These are phyloP conservation scores for Rhadina sibilatrix DNA, from an alignment of 2,113 vertebrate genomes.

Conservation along the genomic window DNA sequence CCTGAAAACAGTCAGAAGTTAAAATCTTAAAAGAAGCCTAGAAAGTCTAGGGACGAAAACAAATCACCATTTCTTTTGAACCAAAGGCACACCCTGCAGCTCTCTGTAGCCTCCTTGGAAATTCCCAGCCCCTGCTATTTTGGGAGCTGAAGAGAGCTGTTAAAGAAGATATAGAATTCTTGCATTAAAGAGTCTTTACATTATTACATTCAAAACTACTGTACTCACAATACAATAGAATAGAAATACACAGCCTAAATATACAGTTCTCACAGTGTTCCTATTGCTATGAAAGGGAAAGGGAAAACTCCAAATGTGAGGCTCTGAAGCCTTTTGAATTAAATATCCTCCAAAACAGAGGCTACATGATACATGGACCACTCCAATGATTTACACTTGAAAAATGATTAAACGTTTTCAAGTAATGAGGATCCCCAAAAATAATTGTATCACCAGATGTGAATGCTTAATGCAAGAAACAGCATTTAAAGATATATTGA, in stretches of 20 bases:
- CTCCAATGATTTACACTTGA: background rate
- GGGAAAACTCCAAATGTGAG: background rate
- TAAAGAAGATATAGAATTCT: background rate
- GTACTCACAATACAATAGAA: background rate
- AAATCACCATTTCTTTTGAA: background rate
- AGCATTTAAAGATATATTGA: background rate
- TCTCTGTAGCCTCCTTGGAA: background rate
- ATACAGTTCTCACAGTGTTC: rapidly evolving
- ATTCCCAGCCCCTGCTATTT: background rate
- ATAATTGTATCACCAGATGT: background rate
- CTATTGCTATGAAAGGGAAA: background rate
- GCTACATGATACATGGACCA: background rate
- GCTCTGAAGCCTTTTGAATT: background rate
- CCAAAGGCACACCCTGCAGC: background rate
- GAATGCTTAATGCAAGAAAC: background rate
- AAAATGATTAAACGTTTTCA: background rate
- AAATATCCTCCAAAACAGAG: background rate
- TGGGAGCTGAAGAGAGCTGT: background rate
- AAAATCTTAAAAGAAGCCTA: background rate
- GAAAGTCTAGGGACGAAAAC: background rate
- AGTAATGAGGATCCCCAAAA: background rate
- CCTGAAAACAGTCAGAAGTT: background rate
- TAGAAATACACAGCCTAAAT: background rate
- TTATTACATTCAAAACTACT: background rate
- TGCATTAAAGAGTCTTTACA: background rate